These are phyloP conservation scores for Montipora capricornis DNA, from an alignment of 64 coral and sea anemone genomes.

Conservation along the genomic window DNA sequence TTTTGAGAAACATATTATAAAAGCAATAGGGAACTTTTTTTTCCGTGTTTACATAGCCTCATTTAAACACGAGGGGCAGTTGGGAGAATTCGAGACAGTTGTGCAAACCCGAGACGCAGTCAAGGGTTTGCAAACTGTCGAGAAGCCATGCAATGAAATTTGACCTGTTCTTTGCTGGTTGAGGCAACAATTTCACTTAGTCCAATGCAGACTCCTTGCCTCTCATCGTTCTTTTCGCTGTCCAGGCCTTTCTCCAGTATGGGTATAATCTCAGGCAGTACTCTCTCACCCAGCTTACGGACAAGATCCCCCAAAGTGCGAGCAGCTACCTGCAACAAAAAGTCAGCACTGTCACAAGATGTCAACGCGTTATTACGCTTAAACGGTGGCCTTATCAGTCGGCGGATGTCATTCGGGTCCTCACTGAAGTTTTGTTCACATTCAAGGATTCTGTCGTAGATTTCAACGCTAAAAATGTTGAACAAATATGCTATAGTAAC, in stretches of 20 bases:
- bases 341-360: not conserved
- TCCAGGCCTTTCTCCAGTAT: constrained; percentile 95
- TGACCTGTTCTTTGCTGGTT: constrained; percentile 95
- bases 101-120: too few species aligned
- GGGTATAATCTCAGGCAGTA: constrained; percentile 96
- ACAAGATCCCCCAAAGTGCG: constrained; percentile 93
- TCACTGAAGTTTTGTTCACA: not conserved
- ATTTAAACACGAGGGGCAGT: too few species aligned
- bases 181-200: constrained; percentile 97
- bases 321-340: constrained; percentile 80
- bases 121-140: not conserved
- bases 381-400: not conserved
- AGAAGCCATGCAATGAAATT: not conserved
- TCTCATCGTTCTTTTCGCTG: constrained; percentile 85
- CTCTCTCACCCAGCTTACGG: constrained; percentile 94
- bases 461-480: too few species aligned
- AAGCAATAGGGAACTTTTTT: too few species aligned
- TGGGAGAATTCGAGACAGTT: too few species aligned
- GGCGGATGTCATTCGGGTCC: not conserved
- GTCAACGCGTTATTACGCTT: not conserved
- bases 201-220: constrained; percentile 98
- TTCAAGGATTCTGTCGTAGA: too few species aligned
- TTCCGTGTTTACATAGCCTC: too few species aligned
- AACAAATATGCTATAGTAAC: too few species aligned
- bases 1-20: too few species aligned